phyloP scores from a whole-genome alignment of 2,888 invertebrate species.

The Aromia moschata region DNA sequence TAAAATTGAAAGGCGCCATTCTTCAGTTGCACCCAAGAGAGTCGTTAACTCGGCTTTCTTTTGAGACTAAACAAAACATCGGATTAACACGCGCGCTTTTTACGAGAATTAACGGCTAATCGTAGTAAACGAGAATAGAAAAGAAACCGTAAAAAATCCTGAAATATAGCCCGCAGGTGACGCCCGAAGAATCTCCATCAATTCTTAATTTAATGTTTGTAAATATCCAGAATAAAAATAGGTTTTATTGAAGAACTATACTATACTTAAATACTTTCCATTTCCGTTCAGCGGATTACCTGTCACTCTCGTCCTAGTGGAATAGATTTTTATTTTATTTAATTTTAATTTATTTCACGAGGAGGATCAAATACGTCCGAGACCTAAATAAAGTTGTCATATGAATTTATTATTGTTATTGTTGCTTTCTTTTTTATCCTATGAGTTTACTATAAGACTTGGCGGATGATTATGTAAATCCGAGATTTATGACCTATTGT shows the following conservation, averaged over 20 bases:
- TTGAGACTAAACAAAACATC: background rate
- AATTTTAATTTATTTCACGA: background rate
- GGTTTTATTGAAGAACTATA: constrained; percentile 3
- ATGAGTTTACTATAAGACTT: background rate
- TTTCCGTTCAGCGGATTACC: background rate
- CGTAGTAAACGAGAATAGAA: background rate
- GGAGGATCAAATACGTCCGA: background rate
- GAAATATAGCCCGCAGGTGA: constrained; percentile 17
- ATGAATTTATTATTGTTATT: constrained; percentile 11
- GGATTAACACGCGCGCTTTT: background rate
- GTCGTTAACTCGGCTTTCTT: background rate
- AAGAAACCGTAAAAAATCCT: background rate
- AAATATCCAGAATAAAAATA: constrained; percentile 19
- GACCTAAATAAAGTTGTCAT: constrained; percentile 11
- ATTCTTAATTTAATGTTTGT: constrained; percentile 8
- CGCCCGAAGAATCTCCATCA: background rate
- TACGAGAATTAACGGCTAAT: background rate
- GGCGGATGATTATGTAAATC: constrained; percentile 14
- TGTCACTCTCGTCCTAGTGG: background rate
- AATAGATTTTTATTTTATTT: background rate
- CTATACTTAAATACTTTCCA: background rate
- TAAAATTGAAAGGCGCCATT: background rate
- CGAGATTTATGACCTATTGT: constrained; percentile 17
- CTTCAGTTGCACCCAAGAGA: background rate
- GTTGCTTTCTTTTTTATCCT: constrained; percentile 1